Percentiles rank a stretch among this genome's conserved stretches.
phyloP scores from a whole-genome alignment of 2,888 invertebrate genomes.

The Podabrus alpinus region DNA sequence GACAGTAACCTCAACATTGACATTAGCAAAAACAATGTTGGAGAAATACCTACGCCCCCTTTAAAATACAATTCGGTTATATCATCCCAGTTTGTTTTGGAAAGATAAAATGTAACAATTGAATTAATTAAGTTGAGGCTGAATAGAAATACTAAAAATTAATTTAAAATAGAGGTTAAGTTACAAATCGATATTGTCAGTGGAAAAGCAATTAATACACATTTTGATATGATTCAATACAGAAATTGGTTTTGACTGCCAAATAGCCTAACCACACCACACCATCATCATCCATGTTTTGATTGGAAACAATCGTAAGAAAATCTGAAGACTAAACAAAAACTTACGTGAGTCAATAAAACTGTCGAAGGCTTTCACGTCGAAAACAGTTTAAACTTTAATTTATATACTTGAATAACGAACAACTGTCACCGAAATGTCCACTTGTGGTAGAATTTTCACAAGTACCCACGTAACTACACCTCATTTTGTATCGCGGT shows the following conservation, averaged over 20 bases:
- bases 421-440: conserved; percentile 22
- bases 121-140: background rate
- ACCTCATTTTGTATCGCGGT: conserved; percentile 14
- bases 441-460: conserved; percentile 21
- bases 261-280: background rate
- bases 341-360: background rate
- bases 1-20: background rate
- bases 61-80: background rate
- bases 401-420: conserved; percentile 4
- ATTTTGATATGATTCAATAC: background rate
- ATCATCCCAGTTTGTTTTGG: background rate
- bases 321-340: background rate
- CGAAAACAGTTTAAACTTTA: background rate
- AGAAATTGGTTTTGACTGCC: background rate
- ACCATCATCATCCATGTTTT: background rate
- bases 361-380: background rate
- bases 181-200: background rate
- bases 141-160: background rate
- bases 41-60: background rate
- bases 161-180: background rate
- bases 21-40: background rate
- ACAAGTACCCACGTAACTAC: conserved; percentile 12
- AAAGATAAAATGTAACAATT: background rate
- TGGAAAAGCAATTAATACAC: background rate
- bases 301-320: background rate